Percentiles rank a stretch among this genome's conserved stretches.
Conservation (phyloP, 2,113 vertebrate genomes). For the Embiotoca jacksoni region DNA sequence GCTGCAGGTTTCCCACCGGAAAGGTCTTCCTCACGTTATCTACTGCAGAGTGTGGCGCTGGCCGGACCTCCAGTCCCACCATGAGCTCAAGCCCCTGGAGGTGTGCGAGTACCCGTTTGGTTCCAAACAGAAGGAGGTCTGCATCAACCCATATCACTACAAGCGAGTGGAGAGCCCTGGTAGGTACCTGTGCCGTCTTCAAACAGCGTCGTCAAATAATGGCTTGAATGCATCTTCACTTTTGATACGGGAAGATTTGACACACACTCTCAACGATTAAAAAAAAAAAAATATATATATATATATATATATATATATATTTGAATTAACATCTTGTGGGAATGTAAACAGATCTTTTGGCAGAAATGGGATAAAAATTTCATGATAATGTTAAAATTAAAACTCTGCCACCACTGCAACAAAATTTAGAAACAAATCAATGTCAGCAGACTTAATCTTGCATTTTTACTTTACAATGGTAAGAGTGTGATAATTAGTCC, state of each 20-base stretch:
- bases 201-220: too few species aligned
- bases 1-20: constrained; percentile 97
- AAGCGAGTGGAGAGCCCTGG: constrained; percentile 98
- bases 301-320: too few species aligned
- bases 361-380: too few species aligned
- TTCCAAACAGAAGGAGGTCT: constrained; percentile 99
- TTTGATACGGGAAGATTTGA: background rate
- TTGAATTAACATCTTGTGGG: too few species aligned
- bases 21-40: constrained; percentile 98
- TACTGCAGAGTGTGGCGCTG: constrained; percentile 99
- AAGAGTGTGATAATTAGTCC: too few species aligned
- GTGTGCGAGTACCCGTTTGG: constrained; percentile 99
- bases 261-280: background rate
- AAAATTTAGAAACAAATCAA: too few species aligned
- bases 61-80: constrained; percentile 98
- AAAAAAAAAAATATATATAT: too few species aligned
- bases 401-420: too few species aligned
- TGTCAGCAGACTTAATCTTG: too few species aligned
- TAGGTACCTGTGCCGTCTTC: constrained; percentile 61
- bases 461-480: too few species aligned
- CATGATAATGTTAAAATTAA: too few species aligned
- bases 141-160: constrained; percentile 99
- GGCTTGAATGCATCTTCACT: background rate
- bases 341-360: too few species aligned
- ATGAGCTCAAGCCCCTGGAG: constrained; percentile 98